Percentiles rank a stretch among this genome's conserved stretches.
These are phyloP conservation scores for Otocyon megalotis DNA, from an alignment of 2,113 vertebrate species.

Conservation along the genomic window DNA sequence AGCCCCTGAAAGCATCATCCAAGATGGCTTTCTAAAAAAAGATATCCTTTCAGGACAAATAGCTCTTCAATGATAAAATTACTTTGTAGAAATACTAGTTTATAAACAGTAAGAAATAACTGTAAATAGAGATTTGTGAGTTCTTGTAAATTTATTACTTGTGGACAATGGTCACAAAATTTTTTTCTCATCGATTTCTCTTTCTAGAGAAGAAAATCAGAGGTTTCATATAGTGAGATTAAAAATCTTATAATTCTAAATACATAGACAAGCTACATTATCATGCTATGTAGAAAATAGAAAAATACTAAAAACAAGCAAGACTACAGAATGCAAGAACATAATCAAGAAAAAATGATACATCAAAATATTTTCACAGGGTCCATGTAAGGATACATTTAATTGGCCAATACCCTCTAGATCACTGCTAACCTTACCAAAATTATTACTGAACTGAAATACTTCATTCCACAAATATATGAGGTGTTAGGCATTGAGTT, in stretches of 20 bases:
- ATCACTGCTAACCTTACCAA: background rate
- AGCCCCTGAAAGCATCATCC: background rate
- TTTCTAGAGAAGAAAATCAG: conserved; percentile 32
- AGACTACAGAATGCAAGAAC: background rate
- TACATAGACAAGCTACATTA: background rate
- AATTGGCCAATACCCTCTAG: background rate
- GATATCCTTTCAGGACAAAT: background rate
- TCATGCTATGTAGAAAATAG: background rate
- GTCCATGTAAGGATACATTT: background rate
- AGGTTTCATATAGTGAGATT: background rate
- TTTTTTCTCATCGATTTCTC: background rate
- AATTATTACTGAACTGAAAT: conserved; percentile 40
- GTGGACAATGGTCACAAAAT: background rate
- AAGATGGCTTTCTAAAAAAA: conserved; percentile 1
- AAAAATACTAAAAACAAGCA: conserved; percentile 48
- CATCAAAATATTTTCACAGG: background rate
- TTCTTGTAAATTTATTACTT: background rate
- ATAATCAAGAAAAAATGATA: background rate
- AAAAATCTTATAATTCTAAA: conserved; percentile 34
- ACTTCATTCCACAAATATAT: background rate
- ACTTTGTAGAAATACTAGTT: background rate
- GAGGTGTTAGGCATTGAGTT: background rate
- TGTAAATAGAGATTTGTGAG: background rate
- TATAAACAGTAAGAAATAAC: background rate
- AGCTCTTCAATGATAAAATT: background rate